Base-by-base conservation (phyloP, 2,797 vertebrate species). In the Centroberyx gerrardi region DNA sequence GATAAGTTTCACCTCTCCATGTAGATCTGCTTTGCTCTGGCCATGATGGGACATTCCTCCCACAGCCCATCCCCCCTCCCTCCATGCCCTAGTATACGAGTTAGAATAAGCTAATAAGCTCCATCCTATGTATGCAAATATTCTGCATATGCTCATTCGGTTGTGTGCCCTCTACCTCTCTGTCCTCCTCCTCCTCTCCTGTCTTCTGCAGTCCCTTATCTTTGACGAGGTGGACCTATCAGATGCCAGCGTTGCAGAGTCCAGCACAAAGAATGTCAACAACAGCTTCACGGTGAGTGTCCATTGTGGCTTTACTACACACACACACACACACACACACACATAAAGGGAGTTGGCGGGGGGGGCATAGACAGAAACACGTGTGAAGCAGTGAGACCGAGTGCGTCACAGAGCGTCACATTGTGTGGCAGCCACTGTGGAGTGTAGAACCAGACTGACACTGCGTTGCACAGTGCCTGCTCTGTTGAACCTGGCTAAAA, bases 261-360 rank as follows among this genome's bases (percentile, higher is more conserved):
- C 98, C 13, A 99, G 98, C 95, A 99, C 98, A 76, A 99, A 99
- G 96, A 99, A 99, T 93, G 97, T 98, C 88, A 99, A 99, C 96
- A 99, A 99, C 95, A 99, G 98, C 93, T 99, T 99, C 94, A 99
- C 98, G 92, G 98, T 99, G 96, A 93, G 97, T 84, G 66, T 49
- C 27, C 68, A 31, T 68, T 85, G 69, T 63, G 60, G 68, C 84
- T 52, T 66, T 51, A 6, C n/a, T 40, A 52, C 48, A 2, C 38
- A 42, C 54, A 14, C 42, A 59, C 33, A 59, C 33, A 1, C n/a
- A 64, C 27, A 22, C 31, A 15, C 58, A 22, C 52, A 62, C 36
- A 64, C 10, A 59, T 5, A 27, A 17, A 49, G n/a, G 38, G 9
- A 7, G 38, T 8, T 40, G 38, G 33, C 2, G 33, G 22, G 22